Evolutionary conservation across 2,888 invertebrate species (phyloP).

Genomic region (Piscicola geometra): DNA sequence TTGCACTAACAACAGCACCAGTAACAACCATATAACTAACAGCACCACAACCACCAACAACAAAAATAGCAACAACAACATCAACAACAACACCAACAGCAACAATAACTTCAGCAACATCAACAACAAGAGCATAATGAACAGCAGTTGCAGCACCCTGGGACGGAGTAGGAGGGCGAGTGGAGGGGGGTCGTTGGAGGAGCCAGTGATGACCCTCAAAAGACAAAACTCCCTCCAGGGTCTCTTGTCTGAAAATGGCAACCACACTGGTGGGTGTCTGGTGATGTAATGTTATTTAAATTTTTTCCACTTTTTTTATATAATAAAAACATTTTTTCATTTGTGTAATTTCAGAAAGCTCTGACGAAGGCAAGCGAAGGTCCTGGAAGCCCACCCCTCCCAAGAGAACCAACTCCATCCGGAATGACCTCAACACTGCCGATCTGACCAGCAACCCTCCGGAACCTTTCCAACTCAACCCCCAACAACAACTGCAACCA

Average conservation of each 20-base stretch:
- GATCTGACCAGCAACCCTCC: background rate
- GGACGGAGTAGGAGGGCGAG: slow-evolving; percentile 14
- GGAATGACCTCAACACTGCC: slow-evolving; percentile 40
- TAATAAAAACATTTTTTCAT: background rate
- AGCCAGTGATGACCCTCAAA: slow-evolving; percentile 3
- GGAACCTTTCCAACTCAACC: background rate
- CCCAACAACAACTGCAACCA: background rate
- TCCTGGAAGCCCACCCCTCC: slow-evolving; percentile 57
- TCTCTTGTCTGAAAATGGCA: background rate
- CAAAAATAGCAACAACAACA: background rate
- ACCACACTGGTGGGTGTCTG: too few species aligned
- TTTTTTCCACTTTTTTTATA: too few species aligned
- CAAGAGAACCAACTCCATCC: slow-evolving; percentile 57
- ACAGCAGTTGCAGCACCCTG: background rate
- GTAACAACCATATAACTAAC: slow-evolving; percentile 3
- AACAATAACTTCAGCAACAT: background rate
- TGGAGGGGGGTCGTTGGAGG: background rate
- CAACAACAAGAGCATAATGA: background rate
- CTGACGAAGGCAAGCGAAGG: background rate
- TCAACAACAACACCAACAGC: background rate
- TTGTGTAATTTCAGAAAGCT: background rate
- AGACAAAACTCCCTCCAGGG: slow-evolving; percentile 29
- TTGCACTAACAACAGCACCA: background rate
- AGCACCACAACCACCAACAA: background rate
- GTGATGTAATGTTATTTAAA: too few species aligned